Percentiles rank a stretch among this genome's conserved stretches.
These are phyloP conservation scores for Epinotia demarniana DNA, from an alignment of 2,888 invertebrate genomes.

Conservation along the genomic window DNA sequence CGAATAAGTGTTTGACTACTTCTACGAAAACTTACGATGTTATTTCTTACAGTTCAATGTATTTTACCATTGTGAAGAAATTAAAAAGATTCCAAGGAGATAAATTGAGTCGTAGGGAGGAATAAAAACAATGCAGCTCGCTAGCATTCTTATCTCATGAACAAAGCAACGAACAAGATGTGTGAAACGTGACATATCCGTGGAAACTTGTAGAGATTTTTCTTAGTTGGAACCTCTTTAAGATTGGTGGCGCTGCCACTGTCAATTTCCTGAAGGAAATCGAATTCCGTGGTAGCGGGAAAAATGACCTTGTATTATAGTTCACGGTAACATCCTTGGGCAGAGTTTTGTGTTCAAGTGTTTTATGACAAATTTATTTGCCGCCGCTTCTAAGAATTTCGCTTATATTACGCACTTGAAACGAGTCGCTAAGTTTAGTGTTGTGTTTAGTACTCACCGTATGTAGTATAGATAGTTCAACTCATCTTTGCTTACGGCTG, in stretches of 20 bases:
- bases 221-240: constrained; percentile 51
- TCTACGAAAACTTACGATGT: not conserved
- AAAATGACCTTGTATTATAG: constrained; percentile 43
- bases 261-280: constrained; percentile 64
- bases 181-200: constrained; percentile 55
- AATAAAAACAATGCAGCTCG: not conserved
- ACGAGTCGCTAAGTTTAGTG: not conserved
- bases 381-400: not conserved
- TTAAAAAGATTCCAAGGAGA: not conserved
- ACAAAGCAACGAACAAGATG: constrained; percentile 48
- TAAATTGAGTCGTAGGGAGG: constrained; percentile 6
- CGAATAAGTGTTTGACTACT: constrained; percentile 29
- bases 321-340: constrained; percentile 23
- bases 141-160: constrained; percentile 20
- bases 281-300: constrained; percentile 50
- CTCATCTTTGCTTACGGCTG: too few relatives aligned
- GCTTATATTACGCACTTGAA: not conserved
- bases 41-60: constrained; percentile 6
- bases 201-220: constrained; percentile 56
- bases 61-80: not conserved
- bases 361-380: constrained; percentile 18
- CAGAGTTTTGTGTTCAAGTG: constrained; percentile 21
- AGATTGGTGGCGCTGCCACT: constrained; percentile 51
- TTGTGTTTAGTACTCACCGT: too few relatives aligned
- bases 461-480: too few relatives aligned